Base-by-base conservation (phyloP, 1,140 invertebrate genomes). In the Mya arenaria region DNA sequence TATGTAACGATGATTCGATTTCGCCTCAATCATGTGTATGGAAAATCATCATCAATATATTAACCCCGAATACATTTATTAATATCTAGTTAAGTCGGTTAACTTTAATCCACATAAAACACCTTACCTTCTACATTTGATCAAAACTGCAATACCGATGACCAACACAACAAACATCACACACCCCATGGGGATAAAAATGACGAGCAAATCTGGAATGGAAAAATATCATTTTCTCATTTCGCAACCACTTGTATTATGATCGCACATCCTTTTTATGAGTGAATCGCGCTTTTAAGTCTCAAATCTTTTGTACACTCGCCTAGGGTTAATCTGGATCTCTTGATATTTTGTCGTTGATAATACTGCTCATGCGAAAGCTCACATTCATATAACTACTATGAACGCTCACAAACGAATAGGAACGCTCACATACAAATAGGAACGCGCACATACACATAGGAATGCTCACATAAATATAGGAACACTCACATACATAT, bases 181-280 rank as follows among this genome's bases (percentile, higher is more conserved):
- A 83, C 97, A 94, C 63, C 98, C 58, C 28, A 58, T 95, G 0
- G 97, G 97, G 60, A 98, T 95, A 13, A 97, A 92, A 71, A 98
- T 95, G 1, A 96, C 95, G 0, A 96, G 95, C 1, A 96, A 94
- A 69, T 85, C 88, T 91, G 79, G 68, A 77, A 85, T 72, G 48
- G 82, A 41, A 73, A 48, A 86, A 60, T n/a, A n/a, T n/a, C n/a
- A n/a, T n/a, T n/a, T n/a, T n/a, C n/a, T n/a, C n/a, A n/a, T n/a
- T n/a, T n/a, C n/a, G n/a, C n/a, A n/a, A n/a, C n/a, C n/a, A n/a
- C n/a, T n/a, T n/a, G n/a, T n/a, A n/a, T n/a, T n/a, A n/a, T n/a
- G n/a, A n/a, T n/a, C n/a, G n/a, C n/a, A n/a, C n/a, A n/a, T n/a
- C n/a, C n/a, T n/a, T n/a, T n/a, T n/a, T n/a, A n/a, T n/a, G n/a